phyloP scores from a whole-genome alignment of 2,113 vertebrate species.

The Sciurus niger region DNA sequence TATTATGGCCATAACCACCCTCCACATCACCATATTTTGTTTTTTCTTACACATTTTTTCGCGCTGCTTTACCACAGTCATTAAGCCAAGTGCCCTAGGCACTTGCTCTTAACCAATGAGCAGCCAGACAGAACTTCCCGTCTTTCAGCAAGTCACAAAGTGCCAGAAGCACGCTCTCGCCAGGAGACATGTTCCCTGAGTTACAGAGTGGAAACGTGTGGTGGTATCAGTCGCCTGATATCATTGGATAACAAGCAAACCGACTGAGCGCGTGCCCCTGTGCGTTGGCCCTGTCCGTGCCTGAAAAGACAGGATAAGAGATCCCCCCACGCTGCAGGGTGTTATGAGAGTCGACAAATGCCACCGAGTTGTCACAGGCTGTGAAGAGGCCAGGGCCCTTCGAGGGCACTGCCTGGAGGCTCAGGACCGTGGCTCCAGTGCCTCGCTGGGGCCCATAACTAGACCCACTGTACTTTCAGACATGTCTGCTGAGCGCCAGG shows the following conservation, averaged over 20 bases:
- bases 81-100: slow-evolving; percentile 70
- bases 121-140: slow-evolving; percentile 59
- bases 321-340: background rate
- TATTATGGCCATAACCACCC: slow-evolving; percentile 44
- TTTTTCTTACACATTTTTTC: slow-evolving; percentile 72
- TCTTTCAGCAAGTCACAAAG: slow-evolving; percentile 52
- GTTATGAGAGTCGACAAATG: background rate
- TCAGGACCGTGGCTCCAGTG: too few relatives aligned
- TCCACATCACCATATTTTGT: slow-evolving; percentile 60
- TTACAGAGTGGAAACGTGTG: background rate
- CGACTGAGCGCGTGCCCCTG: background rate
- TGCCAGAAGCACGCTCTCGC: slow-evolving; percentile 61
- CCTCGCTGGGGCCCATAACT: background rate
- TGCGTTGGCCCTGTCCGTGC: background rate
- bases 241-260: background rate
- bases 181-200: slow-evolving; percentile 28
- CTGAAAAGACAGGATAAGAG: slow-evolving; percentile 5
- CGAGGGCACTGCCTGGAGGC: background rate
- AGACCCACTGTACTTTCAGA: slow-evolving; percentile 70
- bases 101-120: slow-evolving; percentile 67
- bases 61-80: slow-evolving; percentile 8
- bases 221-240: slow-evolving; percentile 19
- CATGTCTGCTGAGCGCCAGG: slow-evolving; percentile 1
- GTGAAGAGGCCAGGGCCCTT: background rate
- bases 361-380: background rate